Base-by-base conservation (phyloP, 2,113 vertebrate species). In the Silurus asotus region DNA sequence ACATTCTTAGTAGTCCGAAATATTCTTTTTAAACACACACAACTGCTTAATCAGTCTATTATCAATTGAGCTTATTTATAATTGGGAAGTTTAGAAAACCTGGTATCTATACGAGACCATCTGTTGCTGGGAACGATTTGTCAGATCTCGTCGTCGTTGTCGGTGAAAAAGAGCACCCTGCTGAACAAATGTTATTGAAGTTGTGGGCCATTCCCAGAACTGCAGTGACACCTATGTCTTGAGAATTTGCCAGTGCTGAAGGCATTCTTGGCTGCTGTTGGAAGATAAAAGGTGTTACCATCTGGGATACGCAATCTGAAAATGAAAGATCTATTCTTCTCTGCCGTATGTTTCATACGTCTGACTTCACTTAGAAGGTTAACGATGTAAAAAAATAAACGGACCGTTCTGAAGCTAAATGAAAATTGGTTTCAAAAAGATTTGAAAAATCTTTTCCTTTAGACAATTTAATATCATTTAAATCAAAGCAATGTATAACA, bases 111-210 rank as follows among this genome's bases (percentile, higher is more conserved):
- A 20, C 8, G 20, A 72, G 23, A 53, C 72, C 49, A 76, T 53
- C 10, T 76, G 72, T 53, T 76, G 72, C 72, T 76, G 49, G 13
- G 20, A 48, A n/a, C 20, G 0, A 53, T 53, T 53, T 76, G 20
- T 53, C 20, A 53, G 72, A 20, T 20, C 10, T 5, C 23, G 10
- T 76, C 72, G 49, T 51, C 48, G 2, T 37, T 9, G 53, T 53
- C 49, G 14, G 48, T n/a, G 49, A 53, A 76, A 53, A 10, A 75
- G 9, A 51, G 48, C 19, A 15, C 37, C 67, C 67, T 8, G 5
- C 19, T 74, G 48, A 49, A 5, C 72, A 76, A 76, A 76, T 76
- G 49, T 25, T 76, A 76, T 76, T 76, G n/a, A 76, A 76, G n/a
- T 77, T 25, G n/a, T 77, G 23, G 49, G 37, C 11, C 13, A n/a